Evolutionary conservation across 2,888 invertebrate genomes (phyloP).

Genomic region (Caenorhabditis sp.): DNA sequence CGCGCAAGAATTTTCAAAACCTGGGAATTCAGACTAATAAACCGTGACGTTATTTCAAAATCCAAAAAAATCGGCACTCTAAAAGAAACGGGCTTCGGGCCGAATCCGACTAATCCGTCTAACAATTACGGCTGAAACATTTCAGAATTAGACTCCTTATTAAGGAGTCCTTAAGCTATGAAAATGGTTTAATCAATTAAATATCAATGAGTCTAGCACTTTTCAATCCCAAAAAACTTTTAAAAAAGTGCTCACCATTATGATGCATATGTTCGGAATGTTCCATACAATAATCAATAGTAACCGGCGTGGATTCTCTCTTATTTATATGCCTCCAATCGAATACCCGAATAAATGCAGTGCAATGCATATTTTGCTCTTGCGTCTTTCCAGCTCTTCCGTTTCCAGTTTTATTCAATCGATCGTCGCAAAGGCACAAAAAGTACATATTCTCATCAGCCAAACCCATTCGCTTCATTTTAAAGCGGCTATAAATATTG

Average conservation of each 20-base stretch:
- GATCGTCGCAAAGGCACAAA: conserved; percentile 44
- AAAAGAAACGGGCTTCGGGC: no score
- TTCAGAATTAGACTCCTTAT: no score
- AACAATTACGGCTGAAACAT: no score
- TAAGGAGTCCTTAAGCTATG: no score
- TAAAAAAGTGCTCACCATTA: not conserved
- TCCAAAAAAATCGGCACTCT: no score
- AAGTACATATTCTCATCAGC: conserved; percentile 56
- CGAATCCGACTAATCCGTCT: no score
- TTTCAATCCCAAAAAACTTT: no score
- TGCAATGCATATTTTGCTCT: conserved; percentile 39
- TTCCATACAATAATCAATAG: conserved; percentile 46
- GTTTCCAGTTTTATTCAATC: conserved; percentile 23
- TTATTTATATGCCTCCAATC: conserved; percentile 47
- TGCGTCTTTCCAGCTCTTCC: conserved; percentile 22
- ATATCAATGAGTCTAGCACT: no score
- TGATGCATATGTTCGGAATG: conserved; percentile 21
- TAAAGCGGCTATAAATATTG: conserved; percentile 22
- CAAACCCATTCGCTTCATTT: conserved; percentile 37
- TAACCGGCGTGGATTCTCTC: conserved; percentile 24
- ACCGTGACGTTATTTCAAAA: no score
- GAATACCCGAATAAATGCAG: conserved; percentile 48
- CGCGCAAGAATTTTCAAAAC: no score
- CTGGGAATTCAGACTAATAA: no score
- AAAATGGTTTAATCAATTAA: no score